Percentiles rank a stretch among this genome's conserved stretches.
These are phyloP conservation scores for Poicephalus gulielmi DNA, from an alignment of 2,113 vertebrate genomes.

Conservation along the genomic window DNA sequence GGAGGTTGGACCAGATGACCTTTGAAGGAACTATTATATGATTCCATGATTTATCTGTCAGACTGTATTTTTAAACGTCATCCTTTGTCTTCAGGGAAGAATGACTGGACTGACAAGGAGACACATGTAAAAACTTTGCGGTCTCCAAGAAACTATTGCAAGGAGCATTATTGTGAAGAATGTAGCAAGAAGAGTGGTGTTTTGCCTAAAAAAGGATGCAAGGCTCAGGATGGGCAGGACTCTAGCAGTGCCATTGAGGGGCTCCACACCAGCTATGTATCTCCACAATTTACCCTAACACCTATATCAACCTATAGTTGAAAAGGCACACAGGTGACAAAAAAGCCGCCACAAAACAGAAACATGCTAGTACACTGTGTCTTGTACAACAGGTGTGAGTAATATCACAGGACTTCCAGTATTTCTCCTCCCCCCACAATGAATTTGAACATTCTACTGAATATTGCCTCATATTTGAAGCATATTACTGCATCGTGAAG, in stretches of 20 bases:
- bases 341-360: background rate
- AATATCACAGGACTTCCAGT: background rate
- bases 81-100: background rate
- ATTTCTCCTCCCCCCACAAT: background rate
- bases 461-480: background rate
- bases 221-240: background rate
- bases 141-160: background rate
- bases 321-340: background rate
- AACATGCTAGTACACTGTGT: fast-evolving
- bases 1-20: background rate
- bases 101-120: background rate
- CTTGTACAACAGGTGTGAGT: background rate
- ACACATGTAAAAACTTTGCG: background rate
- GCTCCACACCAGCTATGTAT: fast-evolving
- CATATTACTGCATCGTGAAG: background rate
- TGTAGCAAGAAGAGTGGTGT: background rate
- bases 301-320: background rate
- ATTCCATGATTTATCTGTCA: background rate
- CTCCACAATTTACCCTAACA: background rate
- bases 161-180: background rate
- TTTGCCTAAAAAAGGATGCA: background rate
- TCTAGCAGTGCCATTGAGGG: background rate
- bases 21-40: background rate
- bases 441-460: background rate
- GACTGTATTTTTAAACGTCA: background rate